phyloP scores from a whole-genome alignment of 2,797 vertebrate genomes.

The Coluber constrictor region DNA sequence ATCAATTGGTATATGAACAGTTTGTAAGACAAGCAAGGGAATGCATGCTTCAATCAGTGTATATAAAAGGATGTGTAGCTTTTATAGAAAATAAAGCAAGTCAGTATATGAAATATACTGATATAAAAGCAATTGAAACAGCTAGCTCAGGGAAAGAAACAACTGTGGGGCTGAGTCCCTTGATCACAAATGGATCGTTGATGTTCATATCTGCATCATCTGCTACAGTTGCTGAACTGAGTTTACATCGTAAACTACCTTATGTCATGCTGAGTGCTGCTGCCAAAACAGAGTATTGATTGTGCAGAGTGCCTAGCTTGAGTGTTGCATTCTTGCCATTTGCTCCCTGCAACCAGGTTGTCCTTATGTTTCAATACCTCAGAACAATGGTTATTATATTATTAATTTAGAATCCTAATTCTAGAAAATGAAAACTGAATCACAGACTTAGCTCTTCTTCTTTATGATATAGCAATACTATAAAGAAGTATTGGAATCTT shows the following conservation, averaged over 20 bases:
- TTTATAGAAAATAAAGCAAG: slow-evolving; percentile 2
- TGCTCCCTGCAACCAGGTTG: not conserved
- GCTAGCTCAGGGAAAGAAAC: not conserved
- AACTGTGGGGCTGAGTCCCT: not conserved
- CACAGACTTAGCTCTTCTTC: not conserved
- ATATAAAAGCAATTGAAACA: not conserved
- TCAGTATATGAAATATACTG: not conserved
- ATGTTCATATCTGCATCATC: not conserved
- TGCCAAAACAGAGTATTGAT: slow-evolving; percentile 10
- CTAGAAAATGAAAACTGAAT: not conserved
- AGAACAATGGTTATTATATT: not conserved
- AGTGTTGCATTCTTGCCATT: not conserved
- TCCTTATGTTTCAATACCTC: slow-evolving; percentile 11
- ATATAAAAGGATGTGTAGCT: not conserved
- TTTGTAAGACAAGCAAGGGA: not conserved
- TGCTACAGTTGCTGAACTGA: slow-evolving; percentile 20
- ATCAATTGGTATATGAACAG: slow-evolving; percentile 4
- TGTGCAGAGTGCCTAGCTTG: not conserved
- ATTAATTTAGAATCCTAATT: not conserved
- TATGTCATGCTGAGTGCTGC: slow-evolving; percentile 9
- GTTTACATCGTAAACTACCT: slow-evolving; percentile 30
- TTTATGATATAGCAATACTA: not conserved
- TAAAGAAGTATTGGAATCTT: not conserved
- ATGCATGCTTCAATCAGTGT: slow-evolving; percentile 18
- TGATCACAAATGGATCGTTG: slow-evolving; percentile 3